phyloP scores from a whole-genome alignment of 2,888 invertebrate species.

The Anorthoa munda region DNA sequence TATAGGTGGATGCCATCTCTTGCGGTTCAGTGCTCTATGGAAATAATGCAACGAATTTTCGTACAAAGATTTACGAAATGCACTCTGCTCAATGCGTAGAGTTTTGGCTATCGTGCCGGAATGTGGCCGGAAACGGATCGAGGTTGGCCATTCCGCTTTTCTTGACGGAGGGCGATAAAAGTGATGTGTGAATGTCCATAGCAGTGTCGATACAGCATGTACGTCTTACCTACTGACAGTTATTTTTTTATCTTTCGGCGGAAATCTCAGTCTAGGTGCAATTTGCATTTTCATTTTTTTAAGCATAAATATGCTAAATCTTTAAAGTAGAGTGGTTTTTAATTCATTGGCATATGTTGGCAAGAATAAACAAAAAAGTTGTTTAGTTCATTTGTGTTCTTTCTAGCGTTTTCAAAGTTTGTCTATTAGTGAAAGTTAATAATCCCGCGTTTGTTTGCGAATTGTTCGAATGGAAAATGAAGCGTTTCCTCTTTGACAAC shows the following conservation, averaged over 20 bases:
- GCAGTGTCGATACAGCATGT: constrained; percentile 15
- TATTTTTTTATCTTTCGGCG: neutral
- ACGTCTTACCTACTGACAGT: neutral
- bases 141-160: constrained; percentile 57
- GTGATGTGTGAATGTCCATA: constrained; percentile 52
- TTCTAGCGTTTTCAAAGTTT: too few relatives aligned
- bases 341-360: too few relatives aligned
- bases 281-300: too few relatives aligned
- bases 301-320: too few relatives aligned
- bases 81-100: constrained; percentile 29
- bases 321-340: too few relatives aligned
- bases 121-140: constrained; percentile 49
- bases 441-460: constrained; percentile 29
- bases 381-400: too few relatives aligned
- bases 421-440: too few relatives aligned
- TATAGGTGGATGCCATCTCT: too few relatives aligned
- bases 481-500: constrained; percentile 67
- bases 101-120: constrained; percentile 58
- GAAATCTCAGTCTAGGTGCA: neutral
- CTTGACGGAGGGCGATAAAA: constrained; percentile 45
- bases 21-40: neutral
- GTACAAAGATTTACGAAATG: constrained; percentile 49
- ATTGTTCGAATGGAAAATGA: constrained; percentile 70
- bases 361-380: too few relatives aligned
- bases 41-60: constrained; percentile 24